Base-by-base conservation (phyloP, 2,797 vertebrate genomes). In the Microchirus variegatus region DNA sequence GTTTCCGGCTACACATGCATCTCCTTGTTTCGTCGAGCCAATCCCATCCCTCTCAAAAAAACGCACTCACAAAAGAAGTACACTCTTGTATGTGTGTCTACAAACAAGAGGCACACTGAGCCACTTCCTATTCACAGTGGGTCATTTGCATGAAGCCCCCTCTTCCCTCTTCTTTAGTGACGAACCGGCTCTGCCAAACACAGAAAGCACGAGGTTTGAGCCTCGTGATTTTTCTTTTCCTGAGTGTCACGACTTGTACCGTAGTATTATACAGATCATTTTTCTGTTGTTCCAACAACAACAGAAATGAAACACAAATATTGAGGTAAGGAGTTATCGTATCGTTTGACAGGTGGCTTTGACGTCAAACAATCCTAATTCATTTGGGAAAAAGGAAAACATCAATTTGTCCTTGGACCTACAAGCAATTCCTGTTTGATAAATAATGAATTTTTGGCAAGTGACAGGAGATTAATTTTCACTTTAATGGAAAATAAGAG, bases 71-170 rank as follows among this genome's bases (percentile, higher is more conserved):
- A 83, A 89, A 87, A 84, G 85, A 82, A 71, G 73, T 82, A 73
- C 78, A 77, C 85, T 85, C 76, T 67, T 80, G 82, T 86, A 80
- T 87, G 86, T 89, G 84, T 81, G 83, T 81, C 80, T 40, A 63
- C 75, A 89, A 82, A 90, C 82, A 90, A 87, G 81, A 88, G 81
- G 78, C 73, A 85, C 83, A 85, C 86, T 83, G 77, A 87, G 81
- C 71, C 82, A 83, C 85, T 89, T 89, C 82, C 84, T 72, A 74
- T 87, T 90, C 84, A 84, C 84, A 69, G 71, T 50, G 41, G 66
- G 66, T 62, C 75, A 87, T 91, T 91, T 91, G 90, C 89, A 89
- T 90, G 74, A 81, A 73, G 81, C 63, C 71, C 71, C 80, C 80
- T 84, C 79, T 69, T 82, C 69, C 72, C 59, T n/a, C n/a, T n/a